Base-by-base conservation (phyloP, 1,140 invertebrate species). In the Drosophila ogumai region DNA sequence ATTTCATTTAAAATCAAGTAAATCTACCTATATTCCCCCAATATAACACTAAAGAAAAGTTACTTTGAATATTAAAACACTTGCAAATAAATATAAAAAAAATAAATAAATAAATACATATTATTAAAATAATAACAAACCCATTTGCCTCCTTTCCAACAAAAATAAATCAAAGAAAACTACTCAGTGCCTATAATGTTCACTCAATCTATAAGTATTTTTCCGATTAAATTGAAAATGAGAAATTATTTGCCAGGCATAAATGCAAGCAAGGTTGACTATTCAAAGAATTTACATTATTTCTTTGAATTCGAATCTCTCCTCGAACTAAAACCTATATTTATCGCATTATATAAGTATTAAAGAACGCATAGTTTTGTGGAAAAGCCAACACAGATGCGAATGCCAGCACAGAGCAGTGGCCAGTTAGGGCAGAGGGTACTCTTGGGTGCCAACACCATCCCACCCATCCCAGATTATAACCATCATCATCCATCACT, bases 271-370 rank as follows among this genome's bases (percentile, higher is more conserved):
- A 13, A 15, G 17, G 17, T 22, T 54, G 32, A 22, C 6, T 52
- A 22, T 15, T 34, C 19, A 36, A 22, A 9, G 8, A 22, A 38
- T 28, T 28, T 28, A 28, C 25, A 28, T 28, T 6, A 22, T 54
- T 36, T 54, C 50, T 10, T 22, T 38, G 19, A 54, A 22, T 54
- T 54, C 32, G 13, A 55, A 55, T 55, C 52, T 55, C 52, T 38
- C 38, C 15, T 8, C 40, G 13, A 19, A 43, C 28, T 43, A 34
- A 43, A 25, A 34, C 28, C 15, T 61, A 63, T 61, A 43, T 61
- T 17, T 61, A 43, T 43, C 15, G 28, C 28, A 34, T 65, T 65
- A 65, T 65, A 43, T 65, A 65, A 65, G 61, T 61, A 65, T 64
- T 41, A 32, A 22, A 13, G 52, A 32, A 34, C 19, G 61, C 56